Conservation (phyloP, 2,113 vertebrate genomes). For the Excalfactoria chinensis region DNA sequence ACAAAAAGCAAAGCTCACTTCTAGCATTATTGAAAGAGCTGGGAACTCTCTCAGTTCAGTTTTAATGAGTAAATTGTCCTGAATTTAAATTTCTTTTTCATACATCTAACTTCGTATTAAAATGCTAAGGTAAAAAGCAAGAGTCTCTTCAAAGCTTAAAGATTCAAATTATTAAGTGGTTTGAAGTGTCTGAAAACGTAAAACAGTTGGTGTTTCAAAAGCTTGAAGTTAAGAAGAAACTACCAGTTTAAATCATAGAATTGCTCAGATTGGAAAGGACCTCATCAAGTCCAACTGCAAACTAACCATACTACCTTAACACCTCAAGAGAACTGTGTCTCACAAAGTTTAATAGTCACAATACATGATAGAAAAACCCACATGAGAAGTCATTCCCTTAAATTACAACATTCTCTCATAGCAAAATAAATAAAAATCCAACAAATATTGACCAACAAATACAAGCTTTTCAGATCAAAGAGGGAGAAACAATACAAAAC, state of each 20-base stretch:
- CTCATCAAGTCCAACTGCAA: no score
- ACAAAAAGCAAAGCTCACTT: background rate
- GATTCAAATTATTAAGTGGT: background rate
- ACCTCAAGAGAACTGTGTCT: background rate
- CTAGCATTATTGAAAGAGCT: background rate
- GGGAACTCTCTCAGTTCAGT: background rate
- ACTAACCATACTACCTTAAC: background rate
- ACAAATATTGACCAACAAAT: background rate
- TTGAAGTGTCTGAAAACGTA: background rate
- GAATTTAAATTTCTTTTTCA: background rate
- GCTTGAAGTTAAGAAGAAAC: background rate
- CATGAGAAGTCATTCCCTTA: background rate
- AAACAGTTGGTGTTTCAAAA: background rate
- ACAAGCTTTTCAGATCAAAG: background rate
- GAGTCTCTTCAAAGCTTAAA: background rate
- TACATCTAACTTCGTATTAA: background rate
- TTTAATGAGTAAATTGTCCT: background rate
- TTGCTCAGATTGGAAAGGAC: no score
- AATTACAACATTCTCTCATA: background rate
- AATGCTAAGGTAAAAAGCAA: background rate
- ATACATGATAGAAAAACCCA: background rate
- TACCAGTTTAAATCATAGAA: background rate
- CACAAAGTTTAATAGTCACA: background rate
- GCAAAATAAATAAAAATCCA: background rate
- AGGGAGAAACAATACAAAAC: background rate